Evolutionary conservation across 2,797 vertebrate genomes (phyloP).

Genomic region (Protonibea diacanthus): DNA sequence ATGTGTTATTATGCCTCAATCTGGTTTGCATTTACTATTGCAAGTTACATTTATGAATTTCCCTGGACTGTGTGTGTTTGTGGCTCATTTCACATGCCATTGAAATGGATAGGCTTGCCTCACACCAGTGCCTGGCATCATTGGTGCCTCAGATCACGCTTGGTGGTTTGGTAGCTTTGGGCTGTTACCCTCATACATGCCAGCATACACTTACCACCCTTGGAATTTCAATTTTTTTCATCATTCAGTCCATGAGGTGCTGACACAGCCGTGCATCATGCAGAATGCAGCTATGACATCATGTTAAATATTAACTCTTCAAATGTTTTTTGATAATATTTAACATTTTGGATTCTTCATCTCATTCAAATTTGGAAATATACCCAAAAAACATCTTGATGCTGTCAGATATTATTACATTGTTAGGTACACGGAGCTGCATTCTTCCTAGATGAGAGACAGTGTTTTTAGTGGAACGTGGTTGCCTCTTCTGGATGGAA

Average conservation of each 20-base stretch:
- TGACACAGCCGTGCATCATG: slow-evolving; percentile 51
- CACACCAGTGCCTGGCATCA: slow-evolving; percentile 62
- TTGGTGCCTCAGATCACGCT: slow-evolving; percentile 54
- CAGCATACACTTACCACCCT: slow-evolving; percentile 61
- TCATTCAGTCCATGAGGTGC: slow-evolving; percentile 40
- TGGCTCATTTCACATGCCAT: slow-evolving; percentile 63
- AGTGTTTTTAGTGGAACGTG: slow-evolving; percentile 75
- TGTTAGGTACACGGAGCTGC: slow-evolving; percentile 56
- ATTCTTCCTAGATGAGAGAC: slow-evolving; percentile 73
- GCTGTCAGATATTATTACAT: slow-evolving; percentile 72
- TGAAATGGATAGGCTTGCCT: slow-evolving; percentile 70
- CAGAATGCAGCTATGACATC: slow-evolving; percentile 49
- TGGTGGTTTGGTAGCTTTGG: slow-evolving; percentile 65
- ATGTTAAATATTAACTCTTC: slow-evolving; percentile 37
- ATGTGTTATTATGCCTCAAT: slow-evolving; percentile 47
- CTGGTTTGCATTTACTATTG: slow-evolving; percentile 67
- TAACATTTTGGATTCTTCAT: slow-evolving; percentile 39
- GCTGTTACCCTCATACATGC: slow-evolving; percentile 48
- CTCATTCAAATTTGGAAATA: slow-evolving; percentile 51
- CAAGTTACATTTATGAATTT: slow-evolving; percentile 65
- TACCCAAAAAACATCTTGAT: slow-evolving; percentile 52
- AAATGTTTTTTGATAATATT: slow-evolving; percentile 32
- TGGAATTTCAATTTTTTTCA: slow-evolving; percentile 34
- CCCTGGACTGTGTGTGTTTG: slow-evolving; percentile 59
- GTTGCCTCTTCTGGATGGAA: slow-evolving; percentile 69